Percentiles rank a stretch among this genome's conserved stretches.
These are phyloP conservation scores for Piprites chloris DNA, from an alignment of 2,113 vertebrate genomes.

Conservation along the genomic window DNA sequence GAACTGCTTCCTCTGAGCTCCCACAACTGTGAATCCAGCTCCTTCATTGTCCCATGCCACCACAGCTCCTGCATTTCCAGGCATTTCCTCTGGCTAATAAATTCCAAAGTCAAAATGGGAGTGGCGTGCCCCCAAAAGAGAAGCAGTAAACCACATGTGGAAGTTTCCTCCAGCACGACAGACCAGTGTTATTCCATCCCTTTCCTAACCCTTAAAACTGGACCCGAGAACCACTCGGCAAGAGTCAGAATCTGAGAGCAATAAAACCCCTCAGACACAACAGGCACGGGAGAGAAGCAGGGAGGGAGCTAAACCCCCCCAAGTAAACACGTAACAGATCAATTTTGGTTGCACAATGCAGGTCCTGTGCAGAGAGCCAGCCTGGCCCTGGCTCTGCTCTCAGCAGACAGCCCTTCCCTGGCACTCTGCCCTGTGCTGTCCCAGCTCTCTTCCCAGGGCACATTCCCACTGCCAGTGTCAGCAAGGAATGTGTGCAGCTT, in stretches of 20 bases:
- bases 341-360: not conserved
- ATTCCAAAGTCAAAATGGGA: not conserved
- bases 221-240: not conserved
- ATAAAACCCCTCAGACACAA: not conserved
- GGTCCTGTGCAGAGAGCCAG: not conserved
- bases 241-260: not conserved
- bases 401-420: not conserved
- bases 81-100: not conserved
- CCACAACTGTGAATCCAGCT: not conserved
- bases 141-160: rapidly evolving
- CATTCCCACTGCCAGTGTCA: not conserved
- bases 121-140: not conserved
- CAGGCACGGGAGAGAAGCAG: not conserved
- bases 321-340: not conserved
- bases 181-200: not conserved
- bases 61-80: not conserved
- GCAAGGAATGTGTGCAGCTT: not conserved
- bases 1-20: not conserved
- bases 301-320: not conserved
- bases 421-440: rapidly evolving
- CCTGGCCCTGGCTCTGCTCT: not conserved
- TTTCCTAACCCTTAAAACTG: not conserved
- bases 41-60: not conserved
- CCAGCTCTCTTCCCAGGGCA: not conserved
- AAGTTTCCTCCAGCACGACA: not conserved